Conservation (phyloP, 2,888 invertebrate genomes). For the Biston betularia region DNA sequence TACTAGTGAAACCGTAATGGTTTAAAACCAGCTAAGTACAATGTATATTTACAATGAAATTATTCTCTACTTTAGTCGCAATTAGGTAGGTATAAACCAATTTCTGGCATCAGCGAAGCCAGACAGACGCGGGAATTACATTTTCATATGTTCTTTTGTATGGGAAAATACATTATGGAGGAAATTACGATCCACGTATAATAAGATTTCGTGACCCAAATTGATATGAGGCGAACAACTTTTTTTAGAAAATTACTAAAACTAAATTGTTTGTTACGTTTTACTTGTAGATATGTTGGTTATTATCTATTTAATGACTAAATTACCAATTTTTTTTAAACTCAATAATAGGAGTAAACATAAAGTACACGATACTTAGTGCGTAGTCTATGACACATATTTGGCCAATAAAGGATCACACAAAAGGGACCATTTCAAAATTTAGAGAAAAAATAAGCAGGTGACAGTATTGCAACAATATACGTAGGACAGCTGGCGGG, state of each 20-base stretch:
- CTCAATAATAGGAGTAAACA: too few species aligned
- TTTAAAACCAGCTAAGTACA: neutral
- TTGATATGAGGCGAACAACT: neutral
- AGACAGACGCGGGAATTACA: constrained; percentile 22
- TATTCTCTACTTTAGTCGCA: neutral
- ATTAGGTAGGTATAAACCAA: constrained; percentile 11
- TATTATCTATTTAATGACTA: neutral
- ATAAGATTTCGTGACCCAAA: constrained; percentile 21
- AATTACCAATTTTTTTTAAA: too few species aligned
- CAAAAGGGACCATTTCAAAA: too few species aligned
- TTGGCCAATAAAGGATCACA: too few species aligned
- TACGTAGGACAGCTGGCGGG: too few species aligned
- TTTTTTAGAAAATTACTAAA: neutral
- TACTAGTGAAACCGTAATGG: neutral
- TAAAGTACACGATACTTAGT: too few species aligned
- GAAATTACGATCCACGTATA: constrained; percentile 22
- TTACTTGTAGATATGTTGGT: neutral
- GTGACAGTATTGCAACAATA: too few species aligned
- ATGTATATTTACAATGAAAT: too few species aligned
- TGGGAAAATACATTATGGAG: constrained; percentile 20
- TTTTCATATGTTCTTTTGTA: constrained; percentile 24
- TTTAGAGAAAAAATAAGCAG: too few species aligned
- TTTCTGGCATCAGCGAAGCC: constrained; percentile 26
- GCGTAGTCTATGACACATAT: neutral
- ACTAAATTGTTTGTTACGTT: neutral